Evolutionary conservation across 2,888 invertebrate species (phyloP), one percentile per base, ranked within the genome.

Genomic region (Frankliniella intonsa): DNA sequence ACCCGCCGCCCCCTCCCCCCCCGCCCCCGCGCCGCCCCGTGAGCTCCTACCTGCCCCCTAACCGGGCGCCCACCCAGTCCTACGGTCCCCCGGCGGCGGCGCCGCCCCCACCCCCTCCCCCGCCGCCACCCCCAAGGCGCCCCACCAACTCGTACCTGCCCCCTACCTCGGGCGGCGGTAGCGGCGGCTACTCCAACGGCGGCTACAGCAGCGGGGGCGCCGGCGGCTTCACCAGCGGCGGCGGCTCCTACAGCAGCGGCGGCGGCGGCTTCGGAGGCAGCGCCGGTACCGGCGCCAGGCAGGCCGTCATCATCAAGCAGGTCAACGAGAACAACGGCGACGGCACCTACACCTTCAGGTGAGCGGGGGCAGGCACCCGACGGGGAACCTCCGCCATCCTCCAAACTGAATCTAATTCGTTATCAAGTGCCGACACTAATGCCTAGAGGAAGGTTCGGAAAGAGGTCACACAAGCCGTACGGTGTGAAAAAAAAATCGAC

Each of bases 191-290:
- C 25, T 25, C 8, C 69, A 25, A 12, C 69, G 25, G 69, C 81
- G 25, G 69, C 69, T 22, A 25, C 51, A 69, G 82, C n/a, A 81
- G 80, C n/a, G 84, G 83, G n/a, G 81, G 82, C 25, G 81, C 82
- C n/a, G 69, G 82, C 38, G 82, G 55, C 69, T 12, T n/a, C 69
- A 11, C 22, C 69, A 22, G 69, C 69, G 69, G 69, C 69, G 10
- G 69, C 69, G 25, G 69, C 25, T 76, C 8, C 69, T 10, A 25
- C 69, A 25, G 69, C 69, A 25, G 69, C 25, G 25, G 69, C 69
- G 22, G 12, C 69, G 25, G 25, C 69, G 69, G 69, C 25, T n/a
- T 11, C 25, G 22, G 69, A 19, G 69, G 69, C 25, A 12, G 12
- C 25, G 25, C 22, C 22, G 69, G 69, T 9, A 3, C 69, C 22